Evolutionary conservation across 2,888 invertebrate genomes (phyloP).

Genomic region (Xestobium rufovillosum): DNA sequence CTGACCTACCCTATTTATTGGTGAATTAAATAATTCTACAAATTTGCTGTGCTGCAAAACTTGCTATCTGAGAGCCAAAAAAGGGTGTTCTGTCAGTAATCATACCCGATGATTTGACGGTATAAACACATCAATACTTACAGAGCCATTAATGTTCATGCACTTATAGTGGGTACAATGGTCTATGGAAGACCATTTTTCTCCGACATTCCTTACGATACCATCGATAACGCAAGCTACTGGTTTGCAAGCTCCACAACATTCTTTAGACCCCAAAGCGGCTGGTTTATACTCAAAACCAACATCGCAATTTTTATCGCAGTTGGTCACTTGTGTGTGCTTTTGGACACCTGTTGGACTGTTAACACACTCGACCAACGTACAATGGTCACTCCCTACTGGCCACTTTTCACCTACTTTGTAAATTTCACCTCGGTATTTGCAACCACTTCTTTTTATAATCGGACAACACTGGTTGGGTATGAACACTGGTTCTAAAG

Average conservation of each 20-base stretch:
- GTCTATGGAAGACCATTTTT: conserved; percentile 55
- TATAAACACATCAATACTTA: too few species aligned
- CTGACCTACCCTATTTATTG: too few species aligned
- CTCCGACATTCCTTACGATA: conserved; percentile 43
- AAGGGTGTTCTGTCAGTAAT: too few species aligned
- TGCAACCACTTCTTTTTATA: conserved; percentile 53
- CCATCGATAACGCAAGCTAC: conserved; percentile 50
- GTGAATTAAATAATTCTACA: too few species aligned
- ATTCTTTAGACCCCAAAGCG: conserved; percentile 41
- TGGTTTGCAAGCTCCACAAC: conserved; percentile 60
- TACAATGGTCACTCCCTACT: conserved; percentile 48
- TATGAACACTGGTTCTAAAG: conserved; percentile 46
- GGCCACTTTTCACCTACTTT: conserved; percentile 56
- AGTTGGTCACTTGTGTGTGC: conserved; percentile 48
- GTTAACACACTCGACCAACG: conserved; percentile 47
- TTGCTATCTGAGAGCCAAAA: too few species aligned
- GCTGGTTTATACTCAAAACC: conserved; percentile 51
- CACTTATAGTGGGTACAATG: conserved; percentile 57
- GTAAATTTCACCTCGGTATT: conserved; percentile 37
- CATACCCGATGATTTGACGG: too few species aligned
- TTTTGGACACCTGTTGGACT: conserved; percentile 47
- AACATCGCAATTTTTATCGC: conserved; percentile 43
- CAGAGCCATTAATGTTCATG: conserved; percentile 44
- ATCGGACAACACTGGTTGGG: conserved; percentile 60
- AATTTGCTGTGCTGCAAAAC: too few species aligned